These are phyloP conservation scores for Aphelenchoides bicaudatus DNA, from an alignment of 2,888 invertebrate species.

Conservation along the genomic window DNA sequence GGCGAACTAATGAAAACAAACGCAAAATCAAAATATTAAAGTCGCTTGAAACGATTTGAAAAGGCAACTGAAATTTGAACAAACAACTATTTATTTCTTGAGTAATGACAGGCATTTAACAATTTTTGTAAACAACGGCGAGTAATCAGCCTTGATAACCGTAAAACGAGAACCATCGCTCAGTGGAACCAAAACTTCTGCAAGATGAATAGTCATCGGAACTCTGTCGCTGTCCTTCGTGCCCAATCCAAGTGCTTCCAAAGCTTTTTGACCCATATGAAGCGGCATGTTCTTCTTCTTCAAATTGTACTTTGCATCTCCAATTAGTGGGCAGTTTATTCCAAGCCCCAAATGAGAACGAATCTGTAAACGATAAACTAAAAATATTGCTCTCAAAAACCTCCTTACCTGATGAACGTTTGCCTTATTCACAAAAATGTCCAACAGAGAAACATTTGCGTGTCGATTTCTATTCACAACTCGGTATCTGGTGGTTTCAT, in stretches of 20 bases:
- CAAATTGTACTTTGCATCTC: conserved; percentile 35
- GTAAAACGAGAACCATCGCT: conserved; percentile 8
- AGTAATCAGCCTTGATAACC: conserved; percentile 12
- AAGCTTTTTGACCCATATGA: conserved; percentile 1
- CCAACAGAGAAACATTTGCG: conserved; percentile 27
- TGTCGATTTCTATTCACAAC: conserved; percentile 25
- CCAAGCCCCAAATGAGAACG: conserved; percentile 39
- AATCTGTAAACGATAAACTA: conserved; percentile 30
- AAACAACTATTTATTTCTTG: conserved; percentile 12
- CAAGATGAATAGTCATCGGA: conserved; percentile 39
- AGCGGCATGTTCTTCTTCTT: not conserved
- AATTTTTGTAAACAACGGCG: not conserved
- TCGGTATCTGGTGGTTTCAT: conserved; percentile 28
- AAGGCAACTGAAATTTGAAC: too few species aligned
- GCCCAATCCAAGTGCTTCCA: conserved; percentile 19
- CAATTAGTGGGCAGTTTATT: conserved; percentile 38
- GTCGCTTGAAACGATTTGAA: too few species aligned
- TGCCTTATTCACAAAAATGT: conserved; percentile 27
- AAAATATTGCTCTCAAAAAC: conserved; percentile 18
- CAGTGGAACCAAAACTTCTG: conserved; percentile 17
- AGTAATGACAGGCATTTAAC: not conserved
- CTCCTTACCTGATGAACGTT: conserved; percentile 15
- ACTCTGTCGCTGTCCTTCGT: conserved; percentile 22
- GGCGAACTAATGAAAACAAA: not conserved
- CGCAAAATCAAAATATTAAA: too few species aligned